phyloP scores from a whole-genome alignment of 37 sponge, comb jelly and placozoan species.

The Mnemiopsis leidyi region DNA sequence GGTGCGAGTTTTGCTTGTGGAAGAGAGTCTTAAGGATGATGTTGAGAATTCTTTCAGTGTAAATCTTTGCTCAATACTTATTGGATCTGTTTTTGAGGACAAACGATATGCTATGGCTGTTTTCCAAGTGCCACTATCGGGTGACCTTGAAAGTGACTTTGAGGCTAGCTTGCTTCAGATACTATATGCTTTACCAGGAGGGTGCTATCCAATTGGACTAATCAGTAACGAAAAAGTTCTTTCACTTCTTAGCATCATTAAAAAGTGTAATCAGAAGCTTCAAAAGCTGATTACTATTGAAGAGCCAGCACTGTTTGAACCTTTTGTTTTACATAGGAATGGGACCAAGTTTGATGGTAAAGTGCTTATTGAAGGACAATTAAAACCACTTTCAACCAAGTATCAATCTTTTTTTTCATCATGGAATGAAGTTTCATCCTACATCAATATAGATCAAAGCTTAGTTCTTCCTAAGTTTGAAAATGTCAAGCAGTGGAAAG shows the following conservation, averaged over 20 bases:
- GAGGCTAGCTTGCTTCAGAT: neutral
- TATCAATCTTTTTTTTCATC: constrained; percentile 49
- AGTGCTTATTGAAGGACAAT: constrained; percentile 41
- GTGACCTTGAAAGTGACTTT: neutral
- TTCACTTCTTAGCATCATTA: constrained; percentile 14
- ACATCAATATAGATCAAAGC: constrained; percentile 1
- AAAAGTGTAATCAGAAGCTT: neutral
- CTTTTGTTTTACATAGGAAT: neutral
- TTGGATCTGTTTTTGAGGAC: constrained; percentile 13
- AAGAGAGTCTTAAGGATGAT: neutral
- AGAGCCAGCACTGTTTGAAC: constrained; percentile 13
- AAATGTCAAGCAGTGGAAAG: constrained; percentile 36
- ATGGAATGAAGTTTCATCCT: constrained; percentile 53
- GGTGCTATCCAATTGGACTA: constrained; percentile 29
- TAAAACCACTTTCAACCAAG: constrained; percentile 4
- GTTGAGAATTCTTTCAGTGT: neutral
- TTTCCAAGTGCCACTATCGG: neutral
- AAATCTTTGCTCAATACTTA: constrained; percentile 9
- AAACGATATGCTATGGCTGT: neutral
- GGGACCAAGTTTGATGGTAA: constrained; percentile 55
- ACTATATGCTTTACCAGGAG: constrained; percentile 36
- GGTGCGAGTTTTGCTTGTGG: neutral
- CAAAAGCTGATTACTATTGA: constrained; percentile 8
- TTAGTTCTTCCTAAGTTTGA: neutral
- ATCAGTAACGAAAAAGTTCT: constrained; percentile 32